These are phyloP conservation scores for Threskiornis aethiopicus DNA, from an alignment of 2,797 vertebrate species.

Conservation along the genomic window DNA sequence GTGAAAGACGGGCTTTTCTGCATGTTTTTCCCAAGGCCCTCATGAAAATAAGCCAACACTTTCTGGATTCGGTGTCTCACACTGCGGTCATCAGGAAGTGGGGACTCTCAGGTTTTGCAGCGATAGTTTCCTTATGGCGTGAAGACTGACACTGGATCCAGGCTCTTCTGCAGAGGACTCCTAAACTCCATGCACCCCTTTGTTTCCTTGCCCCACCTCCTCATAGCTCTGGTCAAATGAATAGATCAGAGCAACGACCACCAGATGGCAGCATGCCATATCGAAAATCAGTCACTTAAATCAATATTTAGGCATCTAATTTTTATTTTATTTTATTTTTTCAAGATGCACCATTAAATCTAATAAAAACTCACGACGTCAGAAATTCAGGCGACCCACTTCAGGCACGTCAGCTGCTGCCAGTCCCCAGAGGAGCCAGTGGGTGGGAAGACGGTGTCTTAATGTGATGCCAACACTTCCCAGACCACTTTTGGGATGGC, in stretches of 20 bases:
- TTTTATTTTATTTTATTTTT: background rate
- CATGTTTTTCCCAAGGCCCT: background rate
- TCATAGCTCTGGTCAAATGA: background rate
- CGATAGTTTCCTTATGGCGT: background rate
- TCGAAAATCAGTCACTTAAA: slow-evolving; percentile 56
- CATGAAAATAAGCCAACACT: background rate
- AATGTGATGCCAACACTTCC: accelerated
- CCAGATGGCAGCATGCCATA: slow-evolving; percentile 71
- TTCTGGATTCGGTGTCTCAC: background rate
- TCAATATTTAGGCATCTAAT: slow-evolving; percentile 19
- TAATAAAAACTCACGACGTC: background rate
- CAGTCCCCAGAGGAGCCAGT: background rate
- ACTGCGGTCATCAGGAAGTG: background rate
- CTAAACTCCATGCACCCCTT: background rate
- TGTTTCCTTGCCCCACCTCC: background rate
- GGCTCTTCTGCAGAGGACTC: background rate
- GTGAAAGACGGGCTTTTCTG: background rate
- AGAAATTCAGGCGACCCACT: background rate
- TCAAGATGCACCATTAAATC: background rate
- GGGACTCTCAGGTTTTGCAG: background rate
- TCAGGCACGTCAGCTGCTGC: background rate
- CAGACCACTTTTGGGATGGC: background rate
- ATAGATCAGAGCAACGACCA: slow-evolving; percentile 21
- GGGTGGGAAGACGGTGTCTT: background rate
- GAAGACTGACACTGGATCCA: background rate